Evolutionary conservation across 2,113 vertebrate genomes (phyloP).

Genomic region (Pardalotus punctatus): DNA sequence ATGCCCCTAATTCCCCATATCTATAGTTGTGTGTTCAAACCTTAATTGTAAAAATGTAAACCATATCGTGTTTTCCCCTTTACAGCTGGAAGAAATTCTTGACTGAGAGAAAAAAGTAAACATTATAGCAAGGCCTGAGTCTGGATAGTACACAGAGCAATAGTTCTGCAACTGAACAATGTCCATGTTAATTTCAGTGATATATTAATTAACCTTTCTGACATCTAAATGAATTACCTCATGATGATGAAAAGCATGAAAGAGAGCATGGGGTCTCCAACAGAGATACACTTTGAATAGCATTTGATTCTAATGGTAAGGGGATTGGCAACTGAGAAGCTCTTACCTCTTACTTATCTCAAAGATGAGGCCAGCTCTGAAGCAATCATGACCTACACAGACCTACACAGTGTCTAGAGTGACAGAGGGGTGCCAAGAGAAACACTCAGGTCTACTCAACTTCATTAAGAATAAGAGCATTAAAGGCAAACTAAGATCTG

Average conservation of each 20-base stretch:
- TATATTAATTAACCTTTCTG: neutral
- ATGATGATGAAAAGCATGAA: neutral
- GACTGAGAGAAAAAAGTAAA: neutral
- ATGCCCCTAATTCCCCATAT: neutral
- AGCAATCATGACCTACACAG: neutral
- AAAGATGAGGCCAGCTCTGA: neutral
- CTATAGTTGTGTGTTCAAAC: neutral
- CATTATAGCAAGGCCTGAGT: neutral
- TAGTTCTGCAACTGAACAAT: neutral
- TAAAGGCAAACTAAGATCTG: neutral
- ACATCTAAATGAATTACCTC: neutral
- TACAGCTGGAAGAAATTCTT: conserved; percentile 22
- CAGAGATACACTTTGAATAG: neutral
- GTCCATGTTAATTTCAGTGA: neutral
- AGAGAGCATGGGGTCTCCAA: neutral
- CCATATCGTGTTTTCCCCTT: neutral
- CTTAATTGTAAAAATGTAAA: neutral
- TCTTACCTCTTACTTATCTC: neutral
- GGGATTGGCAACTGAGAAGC: neutral
- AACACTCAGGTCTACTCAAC: neutral
- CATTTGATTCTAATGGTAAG: neutral
- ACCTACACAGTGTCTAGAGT: neutral
- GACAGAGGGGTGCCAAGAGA: neutral
- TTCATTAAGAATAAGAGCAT: neutral
- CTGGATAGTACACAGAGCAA: neutral